Conservation (phyloP, 1,140 invertebrate species). For the Drosophila murphyi region DNA sequence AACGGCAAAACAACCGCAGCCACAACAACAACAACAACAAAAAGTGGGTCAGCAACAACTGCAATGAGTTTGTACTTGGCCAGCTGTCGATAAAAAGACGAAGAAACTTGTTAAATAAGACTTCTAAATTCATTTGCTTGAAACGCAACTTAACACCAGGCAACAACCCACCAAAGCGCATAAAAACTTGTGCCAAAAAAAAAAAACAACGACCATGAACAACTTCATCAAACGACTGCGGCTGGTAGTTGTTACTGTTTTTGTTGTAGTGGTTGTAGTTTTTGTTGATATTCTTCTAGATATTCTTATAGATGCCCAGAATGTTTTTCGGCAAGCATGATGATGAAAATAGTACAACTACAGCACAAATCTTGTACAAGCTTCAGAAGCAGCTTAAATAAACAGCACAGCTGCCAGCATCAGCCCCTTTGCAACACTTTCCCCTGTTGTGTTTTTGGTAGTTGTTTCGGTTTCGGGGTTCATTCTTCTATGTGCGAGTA, state of each 20-base stretch:
- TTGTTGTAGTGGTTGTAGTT: slow-evolving; percentile 31
- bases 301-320: slow-evolving; percentile 51
- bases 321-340: slow-evolving; percentile 65
- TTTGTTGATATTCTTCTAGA: slow-evolving; percentile 30
- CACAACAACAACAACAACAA: slow-evolving; percentile 36
- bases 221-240: slow-evolving; percentile 75
- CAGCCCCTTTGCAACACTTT: slow-evolving; percentile 62
- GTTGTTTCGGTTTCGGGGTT: slow-evolving; percentile 55
- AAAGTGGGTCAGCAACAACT: slow-evolving; percentile 46
- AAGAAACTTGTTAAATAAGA: slow-evolving; percentile 80
- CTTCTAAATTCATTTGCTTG: slow-evolving; percentile 79
- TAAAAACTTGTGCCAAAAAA: slow-evolving; percentile 48
- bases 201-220: slow-evolving; percentile 41
- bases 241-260: slow-evolving; percentile 31
- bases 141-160: slow-evolving; percentile 76
- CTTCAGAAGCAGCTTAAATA: slow-evolving; percentile 63
- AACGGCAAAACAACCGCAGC: slow-evolving; percentile 51
- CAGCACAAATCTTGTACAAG: slow-evolving; percentile 52
- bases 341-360: slow-evolving; percentile 59
- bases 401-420: slow-evolving; percentile 38
- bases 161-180: slow-evolving; percentile 52
- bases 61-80: slow-evolving; percentile 44
- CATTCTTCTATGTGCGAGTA: slow-evolving; percentile 43
- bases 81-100: slow-evolving; percentile 59
- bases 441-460: slow-evolving; percentile 18